These are phyloP conservation scores for Cercopithecus petaurista DNA, from an alignment of 2,797 vertebrate species.

Conservation along the genomic window DNA sequence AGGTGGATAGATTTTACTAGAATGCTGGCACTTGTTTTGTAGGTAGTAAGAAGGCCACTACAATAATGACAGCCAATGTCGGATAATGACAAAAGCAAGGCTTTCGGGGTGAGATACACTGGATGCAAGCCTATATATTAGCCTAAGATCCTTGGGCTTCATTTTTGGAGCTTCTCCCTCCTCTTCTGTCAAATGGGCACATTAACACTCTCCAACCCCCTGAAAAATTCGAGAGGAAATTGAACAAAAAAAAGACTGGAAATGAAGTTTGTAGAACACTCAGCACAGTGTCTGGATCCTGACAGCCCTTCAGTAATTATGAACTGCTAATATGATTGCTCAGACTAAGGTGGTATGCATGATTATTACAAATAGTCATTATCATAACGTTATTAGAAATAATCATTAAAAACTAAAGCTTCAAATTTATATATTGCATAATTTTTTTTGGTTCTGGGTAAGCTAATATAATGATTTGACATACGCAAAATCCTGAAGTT, in stretches of 20 bases:
- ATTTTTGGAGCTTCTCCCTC: not conserved
- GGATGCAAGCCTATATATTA: not conserved
- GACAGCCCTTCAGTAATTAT: not conserved
- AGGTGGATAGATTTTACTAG: not conserved
- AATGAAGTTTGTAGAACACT: not conserved
- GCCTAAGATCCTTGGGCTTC: not conserved
- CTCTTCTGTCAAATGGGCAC: not conserved
- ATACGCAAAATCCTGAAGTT: not conserved
- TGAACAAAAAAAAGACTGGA: not conserved
- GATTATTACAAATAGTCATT: not conserved
- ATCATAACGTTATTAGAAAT: not conserved
- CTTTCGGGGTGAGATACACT: not conserved
- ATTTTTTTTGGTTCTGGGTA: not conserved
- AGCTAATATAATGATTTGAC: not conserved
- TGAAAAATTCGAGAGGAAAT: not conserved
- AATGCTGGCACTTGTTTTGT: not conserved
- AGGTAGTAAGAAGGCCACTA: not conserved
- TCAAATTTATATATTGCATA: not conserved
- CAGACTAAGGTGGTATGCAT: accelerated
- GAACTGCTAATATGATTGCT: accelerated
- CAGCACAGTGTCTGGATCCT: not conserved
- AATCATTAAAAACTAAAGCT: not conserved
- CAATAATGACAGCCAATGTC: not conserved
- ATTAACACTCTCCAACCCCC: not conserved
- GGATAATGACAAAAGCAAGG: not conserved